These are phyloP conservation scores for Drosophila arawakana DNA, from an alignment of 1,140 invertebrate species.

Conservation along the genomic window DNA sequence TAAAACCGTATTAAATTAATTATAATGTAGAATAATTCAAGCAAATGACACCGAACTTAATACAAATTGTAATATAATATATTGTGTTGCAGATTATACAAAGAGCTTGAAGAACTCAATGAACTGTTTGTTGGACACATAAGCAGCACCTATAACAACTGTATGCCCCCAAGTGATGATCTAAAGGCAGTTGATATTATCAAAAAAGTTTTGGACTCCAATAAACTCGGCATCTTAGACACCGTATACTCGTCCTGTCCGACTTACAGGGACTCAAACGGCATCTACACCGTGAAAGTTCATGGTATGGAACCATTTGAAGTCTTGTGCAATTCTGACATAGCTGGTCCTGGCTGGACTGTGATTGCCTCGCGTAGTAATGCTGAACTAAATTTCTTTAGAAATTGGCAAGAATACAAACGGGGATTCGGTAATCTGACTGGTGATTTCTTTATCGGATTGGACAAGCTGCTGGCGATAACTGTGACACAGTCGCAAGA, in stretches of 20 bases:
- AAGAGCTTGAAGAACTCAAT: neutral
- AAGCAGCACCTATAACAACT: neutral
- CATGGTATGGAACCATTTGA: neutral
- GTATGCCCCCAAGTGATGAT: neutral
- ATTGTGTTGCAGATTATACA: neutral
- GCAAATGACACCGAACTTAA: too few species aligned
- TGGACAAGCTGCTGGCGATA: conserved; percentile 23
- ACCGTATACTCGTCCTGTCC: neutral
- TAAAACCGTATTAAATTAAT: too few species aligned
- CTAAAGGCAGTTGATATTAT: neutral
- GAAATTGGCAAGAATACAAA: conserved; percentile 20
- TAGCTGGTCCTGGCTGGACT: conserved; percentile 17
- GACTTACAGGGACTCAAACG: neutral
- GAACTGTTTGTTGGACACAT: neutral
- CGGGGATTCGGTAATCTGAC: conserved; percentile 18
- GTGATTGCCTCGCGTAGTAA: neutral
- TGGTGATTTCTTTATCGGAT: conserved; percentile 22
- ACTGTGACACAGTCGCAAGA: conserved; percentile 4
- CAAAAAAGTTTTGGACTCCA: neutral
- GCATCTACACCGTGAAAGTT: conserved; percentile 4
- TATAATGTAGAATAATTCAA: too few species aligned
- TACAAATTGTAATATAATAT: too few species aligned
- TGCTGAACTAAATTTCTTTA: conserved; percentile 5
- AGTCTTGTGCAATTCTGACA: conserved; percentile 1
- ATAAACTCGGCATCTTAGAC: neutral